Base-by-base conservation (phyloP, 2,888 invertebrate species). In the Arctia plantaginis region DNA sequence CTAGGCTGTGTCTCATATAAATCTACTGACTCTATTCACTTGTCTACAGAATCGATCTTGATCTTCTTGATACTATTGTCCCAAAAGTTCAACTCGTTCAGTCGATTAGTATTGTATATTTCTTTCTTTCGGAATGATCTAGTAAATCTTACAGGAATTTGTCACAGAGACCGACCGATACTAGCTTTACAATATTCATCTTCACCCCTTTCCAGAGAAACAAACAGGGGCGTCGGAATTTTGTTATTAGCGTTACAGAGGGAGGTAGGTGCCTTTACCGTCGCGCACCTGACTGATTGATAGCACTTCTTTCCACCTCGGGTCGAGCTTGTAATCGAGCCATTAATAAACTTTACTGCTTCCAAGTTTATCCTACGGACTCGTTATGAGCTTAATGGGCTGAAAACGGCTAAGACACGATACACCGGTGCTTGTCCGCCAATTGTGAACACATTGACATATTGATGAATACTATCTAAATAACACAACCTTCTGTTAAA, bases 271-370 rank as follows among this genome's bases (percentile, higher is more conserved):
- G 87, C 91, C 90, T 90, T 88, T 91, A 87, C 92, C 93, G 94
- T 93, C 93, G 93, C 94, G 91, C 93, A 95, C 95, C 95, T 95
- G 94, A 94, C 95, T 95, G 95, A 95, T 95, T 95, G 95, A 95
- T 95, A 95, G 95, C 94, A 93, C 94, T 95, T 95, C 95, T 95
- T 95, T 95, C 94, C 92, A 93, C 94, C 94, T 94, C 93, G 95
- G 95, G 94, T 94, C 95, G 95, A 94, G 95, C 94, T 94, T 94
- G 95, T 95, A 95, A 95, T 95, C 95, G 95, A 94, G 95, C 94
- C 95, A 95, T 95, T 95, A 95, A 95, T 95, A 95, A 95, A 95
- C 91, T 95, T 95, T 95, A 95, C 94, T 93, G 93, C 95, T 93
- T 93, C 92, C 90, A 93, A 95, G 93, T 95, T 94, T 93, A 94